Evolutionary conservation across 2,888 invertebrate species (phyloP), one percentile per base, ranked within the genome.

Genomic region (Phyllotreta striolata): DNA sequence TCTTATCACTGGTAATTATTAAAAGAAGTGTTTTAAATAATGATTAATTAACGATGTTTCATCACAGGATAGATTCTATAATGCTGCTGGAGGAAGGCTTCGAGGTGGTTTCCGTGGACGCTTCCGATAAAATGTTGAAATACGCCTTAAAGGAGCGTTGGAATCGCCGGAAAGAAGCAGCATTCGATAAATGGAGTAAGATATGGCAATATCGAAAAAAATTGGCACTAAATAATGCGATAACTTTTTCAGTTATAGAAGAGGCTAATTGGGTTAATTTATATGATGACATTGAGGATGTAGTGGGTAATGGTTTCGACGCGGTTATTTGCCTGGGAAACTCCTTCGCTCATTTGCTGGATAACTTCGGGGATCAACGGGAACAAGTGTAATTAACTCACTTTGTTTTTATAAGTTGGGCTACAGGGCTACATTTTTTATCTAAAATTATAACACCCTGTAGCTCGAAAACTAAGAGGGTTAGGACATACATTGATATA

Each of bases 71-170:
- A 61, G 95, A 95, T 80, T 95, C 95, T 0, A 88, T 93, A 76
- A 90, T 95, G 91, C 81, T 95, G 51, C 81, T 95, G 10, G 93
- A 95, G 74, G 93, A 93, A 79, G 95, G 94, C 0, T 95, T 94
- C 79, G 86, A 91, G 67, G 89, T 95, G 37, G 90, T 91, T 1
- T 95, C 95, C 0, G 89, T 91, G 3, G 95, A 95, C 81, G 95
- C 95, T 0, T 95, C 95, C 0, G 95, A 95, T 79, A 95, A 95
- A 82, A 95, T 95, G 95, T 80, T 95, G 74, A 95, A 95, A 76
- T 90, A 93, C 77, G 95, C 95, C 0, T 82, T 95, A 40, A 92
- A 93, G 76, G 88, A 92, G 14, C 84, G 95, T 55, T 95, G 95
- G 95, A 87, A 89, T 57, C 86, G 92, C 55, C 85, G 95, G 67